Evolutionary conservation across 2,888 invertebrate species (phyloP), one percentile per base, ranked within the genome.

Genomic region (Drosophila fungiperda): DNA sequence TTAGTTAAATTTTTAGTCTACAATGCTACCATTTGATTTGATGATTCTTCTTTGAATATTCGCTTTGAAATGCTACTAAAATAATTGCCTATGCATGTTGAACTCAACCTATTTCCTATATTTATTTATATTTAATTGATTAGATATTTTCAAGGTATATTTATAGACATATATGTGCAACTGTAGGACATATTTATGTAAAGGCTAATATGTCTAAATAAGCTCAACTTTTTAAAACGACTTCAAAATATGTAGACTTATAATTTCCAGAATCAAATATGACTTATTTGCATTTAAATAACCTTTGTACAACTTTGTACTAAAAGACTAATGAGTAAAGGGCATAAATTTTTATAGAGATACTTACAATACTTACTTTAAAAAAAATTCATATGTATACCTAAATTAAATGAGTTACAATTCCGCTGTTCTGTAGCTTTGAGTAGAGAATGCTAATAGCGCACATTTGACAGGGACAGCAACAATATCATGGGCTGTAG

Each of bases 371-470:
- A 36, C 23, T 26, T 23, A 12, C 20, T 38, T 38, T 36, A 3
- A n/a, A 23, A 23, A 23, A 15, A 23, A 15, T 8, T 15, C 55
- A 29, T 38, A 29, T 12, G 15, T 33, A 68, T 20, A 48, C 63
- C 58, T 62, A 68, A 65, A 82, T 77, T 69, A 68, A 74, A 70
- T 66, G 59, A 69, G 64, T 60, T 65, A 42, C n/a, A 40, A 58
- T 50, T 60, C 49, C 7, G 32, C 29, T 35, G 29, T 55, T 9
- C 36, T 52, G 7, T 50, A n/a, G 35, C 54, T 48, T 33, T 32
- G 35, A 50, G 48, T 40, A 29, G 45, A 36, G 55, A 53, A 66
- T 48, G 64, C 70, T 77, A 72, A 72, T 52, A 66, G 55, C 65
- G 49, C n/a, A 62, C 53, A 60, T 80, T 62, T 53, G 62, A 62